A percentile compares a stretch with the other conserved stretches of the same genome.
These are phyloP conservation scores for Heliconius sara DNA, from an alignment of 2,888 invertebrate genomes.

Conservation along the genomic window DNA sequence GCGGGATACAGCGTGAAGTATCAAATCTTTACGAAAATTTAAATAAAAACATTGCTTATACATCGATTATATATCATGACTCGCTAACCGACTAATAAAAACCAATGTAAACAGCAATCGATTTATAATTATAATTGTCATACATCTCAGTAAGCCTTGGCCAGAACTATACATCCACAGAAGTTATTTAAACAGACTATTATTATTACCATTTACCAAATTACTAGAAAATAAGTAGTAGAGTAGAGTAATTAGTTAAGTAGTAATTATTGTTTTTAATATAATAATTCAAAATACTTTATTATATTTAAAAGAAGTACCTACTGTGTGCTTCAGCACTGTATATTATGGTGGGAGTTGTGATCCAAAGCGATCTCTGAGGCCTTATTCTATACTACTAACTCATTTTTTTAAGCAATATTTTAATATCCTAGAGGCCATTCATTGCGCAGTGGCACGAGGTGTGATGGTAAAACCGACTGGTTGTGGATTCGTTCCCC, in stretches of 20 bases:
- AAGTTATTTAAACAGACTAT: background rate
- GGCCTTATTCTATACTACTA: background rate
- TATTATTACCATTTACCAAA: background rate
- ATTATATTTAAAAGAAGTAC: too few relatives aligned
- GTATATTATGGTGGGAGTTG: background rate
- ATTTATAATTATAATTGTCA: constrained; percentile 1
- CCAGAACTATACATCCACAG: background rate
- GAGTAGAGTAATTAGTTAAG: too few relatives aligned
- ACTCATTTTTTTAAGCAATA: background rate
- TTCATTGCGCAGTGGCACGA: too few relatives aligned
- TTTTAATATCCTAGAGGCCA: background rate
- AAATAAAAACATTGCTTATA: background rate
- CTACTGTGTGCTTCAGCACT: too few relatives aligned
- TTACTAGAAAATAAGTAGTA: background rate
- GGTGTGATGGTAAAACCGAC: too few relatives aligned
- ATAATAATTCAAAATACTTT: too few relatives aligned
- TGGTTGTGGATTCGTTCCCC: too few relatives aligned
- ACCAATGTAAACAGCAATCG: background rate
- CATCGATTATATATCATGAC: too few relatives aligned
- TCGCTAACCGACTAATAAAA: background rate
- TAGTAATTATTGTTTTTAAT: too few relatives aligned
- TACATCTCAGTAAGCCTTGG: background rate
- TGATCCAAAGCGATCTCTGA: background rate
- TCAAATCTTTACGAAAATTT: background rate
- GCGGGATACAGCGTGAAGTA: too few relatives aligned